Percentiles rank a stretch among this genome's conserved stretches.
phyloP scores from a whole-genome alignment of 23 tunicate genomes.

The Trididemnum miniatum region DNA sequence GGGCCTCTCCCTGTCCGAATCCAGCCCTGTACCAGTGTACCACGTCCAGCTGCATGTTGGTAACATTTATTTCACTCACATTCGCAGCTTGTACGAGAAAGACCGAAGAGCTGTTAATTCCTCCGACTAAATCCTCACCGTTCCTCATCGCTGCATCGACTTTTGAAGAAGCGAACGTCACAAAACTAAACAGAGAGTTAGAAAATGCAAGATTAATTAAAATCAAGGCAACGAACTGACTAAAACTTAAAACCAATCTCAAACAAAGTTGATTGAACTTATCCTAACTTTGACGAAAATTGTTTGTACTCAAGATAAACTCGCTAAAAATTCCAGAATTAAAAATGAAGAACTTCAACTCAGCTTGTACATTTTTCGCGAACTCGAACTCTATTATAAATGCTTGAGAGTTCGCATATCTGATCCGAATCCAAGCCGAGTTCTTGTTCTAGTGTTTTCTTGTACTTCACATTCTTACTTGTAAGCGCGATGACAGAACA shows the following conservation, averaged over 20 bases:
- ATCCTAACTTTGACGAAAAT: neutral
- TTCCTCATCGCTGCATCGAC: constrained; percentile 58
- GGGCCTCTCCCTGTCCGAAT: no score
- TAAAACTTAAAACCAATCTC: neutral
- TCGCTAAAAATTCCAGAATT: no score
- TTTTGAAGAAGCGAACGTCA: constrained; percentile 57
- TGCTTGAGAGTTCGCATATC: no score
- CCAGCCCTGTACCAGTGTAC: no score
- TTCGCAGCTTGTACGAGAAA: constrained; percentile 86
- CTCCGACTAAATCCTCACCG: constrained; percentile 80
- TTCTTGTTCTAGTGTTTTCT: no score
- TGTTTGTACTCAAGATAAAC: neutral
- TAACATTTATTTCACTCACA: no score
- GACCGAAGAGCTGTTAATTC: constrained; percentile 69
- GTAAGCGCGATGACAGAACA: constrained; percentile 63
- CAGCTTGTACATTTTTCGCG: no score
- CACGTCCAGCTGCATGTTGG: no score
- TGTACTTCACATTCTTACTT: constrained; percentile 16
- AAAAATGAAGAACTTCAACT: no score
- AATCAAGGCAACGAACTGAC: neutral
- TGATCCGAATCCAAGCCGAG: no score
- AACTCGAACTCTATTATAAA: no score
- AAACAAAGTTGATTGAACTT: neutral
- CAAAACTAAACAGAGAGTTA: constrained; percentile 33
- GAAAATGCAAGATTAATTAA: neutral